A percentile compares a stretch with the other conserved stretches of the same genome.
Conservation (phyloP, 1,140 invertebrate species). For the Hyphantria cunea region DNA sequence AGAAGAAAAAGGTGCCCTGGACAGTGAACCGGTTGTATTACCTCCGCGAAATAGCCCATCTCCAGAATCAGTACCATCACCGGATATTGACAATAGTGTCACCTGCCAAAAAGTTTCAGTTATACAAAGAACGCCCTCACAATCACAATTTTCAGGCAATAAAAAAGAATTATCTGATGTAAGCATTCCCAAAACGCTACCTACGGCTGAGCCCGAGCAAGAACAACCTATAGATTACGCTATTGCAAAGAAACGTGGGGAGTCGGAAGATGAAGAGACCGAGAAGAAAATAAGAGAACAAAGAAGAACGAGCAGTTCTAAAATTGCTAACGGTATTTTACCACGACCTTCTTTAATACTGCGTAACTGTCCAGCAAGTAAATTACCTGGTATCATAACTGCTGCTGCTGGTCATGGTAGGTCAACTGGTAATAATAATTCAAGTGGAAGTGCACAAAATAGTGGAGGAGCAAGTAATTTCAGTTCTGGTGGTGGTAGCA, state of each 20-base stretch:
- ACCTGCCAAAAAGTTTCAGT: conserved; percentile 87
- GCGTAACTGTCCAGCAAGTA: conserved; percentile 79
- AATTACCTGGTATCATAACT: conserved; percentile 82
- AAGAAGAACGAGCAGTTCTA: conserved; percentile 82
- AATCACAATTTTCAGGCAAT: conserved; percentile 77
- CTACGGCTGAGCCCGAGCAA: conserved; percentile 84
- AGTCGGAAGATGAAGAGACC: conserved; percentile 85
- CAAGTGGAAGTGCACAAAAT: conserved; percentile 79
- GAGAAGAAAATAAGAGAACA: conserved; percentile 83
- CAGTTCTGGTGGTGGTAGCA: conserved; percentile 79
- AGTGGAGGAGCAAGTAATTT: conserved; percentile 81
- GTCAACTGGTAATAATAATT: conserved; percentile 82
- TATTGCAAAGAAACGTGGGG: conserved; percentile 89
- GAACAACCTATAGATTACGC: conserved; percentile 94
- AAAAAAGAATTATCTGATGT: conserved; percentile 81
- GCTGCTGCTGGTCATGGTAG: conserved; percentile 90
- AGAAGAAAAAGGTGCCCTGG: conserved; percentile 72
- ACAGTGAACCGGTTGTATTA: conserved; percentile 69
- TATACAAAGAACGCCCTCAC: conserved; percentile 90
- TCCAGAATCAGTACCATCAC: conserved; percentile 70
- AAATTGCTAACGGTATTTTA: conserved; percentile 82
- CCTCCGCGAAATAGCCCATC: conserved; percentile 78
- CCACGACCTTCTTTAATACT: conserved; percentile 73
- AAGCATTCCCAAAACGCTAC: conserved; percentile 73
- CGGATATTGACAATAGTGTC: conserved; percentile 77